Conservation (phyloP, 2,797 vertebrate genomes). For the Phataginus tetradactyla region DNA sequence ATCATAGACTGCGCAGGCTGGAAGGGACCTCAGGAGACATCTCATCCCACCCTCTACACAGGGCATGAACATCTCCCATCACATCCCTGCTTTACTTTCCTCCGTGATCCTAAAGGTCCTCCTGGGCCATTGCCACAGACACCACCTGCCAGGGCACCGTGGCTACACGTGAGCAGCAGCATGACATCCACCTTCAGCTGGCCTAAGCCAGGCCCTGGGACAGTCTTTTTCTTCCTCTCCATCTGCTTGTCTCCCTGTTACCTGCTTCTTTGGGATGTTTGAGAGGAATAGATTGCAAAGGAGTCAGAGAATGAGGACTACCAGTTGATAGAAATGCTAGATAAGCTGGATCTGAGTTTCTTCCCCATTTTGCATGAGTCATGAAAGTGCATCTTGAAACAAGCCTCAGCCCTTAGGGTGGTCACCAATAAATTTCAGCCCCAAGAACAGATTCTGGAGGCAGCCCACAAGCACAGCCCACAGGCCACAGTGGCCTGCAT, state of each 20-base stretch:
- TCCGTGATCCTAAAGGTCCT: background rate
- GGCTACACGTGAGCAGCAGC: background rate
- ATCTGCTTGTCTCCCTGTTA: background rate
- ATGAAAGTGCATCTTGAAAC: background rate
- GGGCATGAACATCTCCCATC: background rate
- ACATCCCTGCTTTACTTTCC: background rate
- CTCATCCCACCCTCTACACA: background rate
- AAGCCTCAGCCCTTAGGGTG: background rate
- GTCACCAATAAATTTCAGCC: background rate
- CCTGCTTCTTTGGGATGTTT: background rate
- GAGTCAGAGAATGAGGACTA: background rate
- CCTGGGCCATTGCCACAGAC: background rate
- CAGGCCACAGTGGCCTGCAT: background rate
- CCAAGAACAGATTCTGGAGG: background rate
- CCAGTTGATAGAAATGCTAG: background rate
- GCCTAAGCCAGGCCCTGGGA: accelerated
- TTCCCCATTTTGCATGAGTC: background rate
- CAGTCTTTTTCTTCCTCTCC: background rate
- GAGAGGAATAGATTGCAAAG: background rate
- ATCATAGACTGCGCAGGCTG: background rate
- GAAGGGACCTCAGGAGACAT: background rate
- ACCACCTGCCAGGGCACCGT: background rate
- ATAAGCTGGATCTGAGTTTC: background rate
- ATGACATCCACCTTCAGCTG: background rate
- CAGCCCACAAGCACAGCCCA: background rate